These are phyloP conservation scores for Ammodytes dubius DNA, from an alignment of 2,113 vertebrate genomes.

Conservation along the genomic window DNA sequence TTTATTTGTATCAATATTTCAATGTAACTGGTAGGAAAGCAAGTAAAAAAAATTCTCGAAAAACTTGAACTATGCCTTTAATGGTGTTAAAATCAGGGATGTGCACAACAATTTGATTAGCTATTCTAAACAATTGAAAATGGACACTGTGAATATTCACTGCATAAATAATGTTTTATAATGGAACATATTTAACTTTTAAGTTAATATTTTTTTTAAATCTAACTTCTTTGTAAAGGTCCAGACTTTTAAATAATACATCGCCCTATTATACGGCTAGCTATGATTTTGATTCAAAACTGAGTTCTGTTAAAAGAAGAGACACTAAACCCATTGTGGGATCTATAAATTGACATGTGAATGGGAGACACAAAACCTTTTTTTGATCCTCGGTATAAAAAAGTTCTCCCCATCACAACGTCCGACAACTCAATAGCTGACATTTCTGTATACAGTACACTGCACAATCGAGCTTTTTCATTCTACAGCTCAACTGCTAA, in stretches of 20 bases:
- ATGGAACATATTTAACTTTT: background rate
- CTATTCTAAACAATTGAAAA: too few relatives aligned
- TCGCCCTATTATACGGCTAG: background rate
- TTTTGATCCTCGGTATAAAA: background rate
- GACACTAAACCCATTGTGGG: background rate
- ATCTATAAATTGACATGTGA: background rate
- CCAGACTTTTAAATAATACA: background rate
- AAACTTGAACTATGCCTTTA: background rate
- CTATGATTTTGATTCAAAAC: background rate
- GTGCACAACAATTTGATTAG: background rate
- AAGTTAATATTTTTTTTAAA: too few relatives aligned
- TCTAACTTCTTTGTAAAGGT: too few relatives aligned
- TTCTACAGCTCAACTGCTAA: slow-evolving; percentile 40
- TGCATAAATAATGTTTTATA: background rate
- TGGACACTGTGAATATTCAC: too few relatives aligned
- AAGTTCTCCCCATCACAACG: slow-evolving; percentile 12
- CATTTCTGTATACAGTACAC: slow-evolving; percentile 39
- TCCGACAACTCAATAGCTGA: slow-evolving; percentile 43
- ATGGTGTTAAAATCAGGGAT: background rate
- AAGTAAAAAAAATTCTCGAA: background rate
- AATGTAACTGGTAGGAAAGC: background rate
- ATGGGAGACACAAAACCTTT: background rate
- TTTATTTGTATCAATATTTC: background rate
- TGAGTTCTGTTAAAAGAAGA: background rate
- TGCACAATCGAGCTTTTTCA: slow-evolving; percentile 44